Evolutionary conservation across 2,888 invertebrate genomes (phyloP).

Genomic region (Blomia tropicalis): DNA sequence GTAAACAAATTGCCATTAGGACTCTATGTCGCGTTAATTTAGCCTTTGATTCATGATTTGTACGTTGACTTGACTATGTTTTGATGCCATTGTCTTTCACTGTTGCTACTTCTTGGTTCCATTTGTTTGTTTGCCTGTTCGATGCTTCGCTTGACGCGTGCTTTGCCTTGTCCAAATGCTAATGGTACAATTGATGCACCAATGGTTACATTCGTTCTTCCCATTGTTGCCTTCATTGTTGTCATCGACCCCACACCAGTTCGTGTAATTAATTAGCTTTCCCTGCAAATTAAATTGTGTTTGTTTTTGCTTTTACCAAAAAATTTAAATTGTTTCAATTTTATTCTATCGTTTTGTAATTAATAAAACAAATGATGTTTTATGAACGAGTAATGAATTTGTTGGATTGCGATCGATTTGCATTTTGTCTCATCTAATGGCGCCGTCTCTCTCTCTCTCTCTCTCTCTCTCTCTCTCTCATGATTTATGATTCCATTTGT

Average conservation of each 20-base stretch:
- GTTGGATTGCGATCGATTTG: no score
- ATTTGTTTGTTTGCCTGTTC: constrained; percentile 2
- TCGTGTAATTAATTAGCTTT: neutral
- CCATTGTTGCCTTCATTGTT: neutral
- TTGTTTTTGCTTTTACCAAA: no score
- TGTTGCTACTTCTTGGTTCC: neutral
- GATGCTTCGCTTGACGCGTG: neutral
- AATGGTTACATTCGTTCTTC: neutral
- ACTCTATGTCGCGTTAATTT: neutral
- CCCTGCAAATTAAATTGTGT: neutral
- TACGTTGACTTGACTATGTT: no score
- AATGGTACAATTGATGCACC: neutral
- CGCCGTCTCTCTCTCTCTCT: no score
- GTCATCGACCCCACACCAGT: neutral
- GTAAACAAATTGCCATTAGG: constrained; percentile 15
- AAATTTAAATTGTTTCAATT: neutral
- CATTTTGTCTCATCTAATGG: no score
- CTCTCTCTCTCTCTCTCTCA: no score
- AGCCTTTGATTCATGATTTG: constrained; percentile 6
- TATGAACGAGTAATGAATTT: no score
- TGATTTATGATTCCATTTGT: no score
- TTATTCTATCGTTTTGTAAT: neutral
- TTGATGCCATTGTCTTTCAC: no score
- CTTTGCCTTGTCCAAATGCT: neutral
- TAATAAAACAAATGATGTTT: neutral